phyloP scores from a whole-genome alignment of 2,797 vertebrate species.

The Podarcis lilfordi region DNA sequence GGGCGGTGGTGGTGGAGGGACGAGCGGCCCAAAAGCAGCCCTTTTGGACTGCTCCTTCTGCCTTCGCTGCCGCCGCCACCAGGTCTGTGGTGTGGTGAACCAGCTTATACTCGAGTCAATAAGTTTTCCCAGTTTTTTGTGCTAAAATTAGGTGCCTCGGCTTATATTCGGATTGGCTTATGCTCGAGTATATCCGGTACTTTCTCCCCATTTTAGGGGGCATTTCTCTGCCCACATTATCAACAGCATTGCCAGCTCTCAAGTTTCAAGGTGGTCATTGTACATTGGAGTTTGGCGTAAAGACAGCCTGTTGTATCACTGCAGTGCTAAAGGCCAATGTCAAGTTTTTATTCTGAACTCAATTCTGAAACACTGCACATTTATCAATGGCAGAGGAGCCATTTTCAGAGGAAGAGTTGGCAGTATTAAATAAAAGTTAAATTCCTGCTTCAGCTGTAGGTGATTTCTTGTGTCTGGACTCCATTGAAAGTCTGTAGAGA shows the following conservation, averaged over 20 bases:
- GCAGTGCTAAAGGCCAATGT: neutral
- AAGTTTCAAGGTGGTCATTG: no score
- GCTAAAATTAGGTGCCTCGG: no score
- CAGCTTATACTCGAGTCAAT: no score
- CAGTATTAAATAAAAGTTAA: neutral
- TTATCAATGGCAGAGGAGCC: neutral
- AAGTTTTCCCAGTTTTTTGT: no score
- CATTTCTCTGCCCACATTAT: neutral
- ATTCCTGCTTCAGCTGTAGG: neutral
- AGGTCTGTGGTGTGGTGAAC: no score
- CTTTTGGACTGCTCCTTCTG: no score
- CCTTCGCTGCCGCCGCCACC: no score
- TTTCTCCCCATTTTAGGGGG: neutral
- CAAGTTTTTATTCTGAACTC: neutral
- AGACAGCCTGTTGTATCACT: neutral
- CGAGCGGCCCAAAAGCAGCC: no score
- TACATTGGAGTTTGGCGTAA: neutral
- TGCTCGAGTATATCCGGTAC: no score
- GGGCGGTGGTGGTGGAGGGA: no score
- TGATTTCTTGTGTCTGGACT: conserved; percentile 12
- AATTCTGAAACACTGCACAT: no score
- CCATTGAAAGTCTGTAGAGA: conserved; percentile 11
- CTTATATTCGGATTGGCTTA: no score
- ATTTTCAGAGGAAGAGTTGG: neutral
- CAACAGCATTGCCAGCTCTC: neutral